Evolutionary conservation across 2,113 vertebrate genomes (phyloP).

Genomic region (Rutilus rutilus): DNA sequence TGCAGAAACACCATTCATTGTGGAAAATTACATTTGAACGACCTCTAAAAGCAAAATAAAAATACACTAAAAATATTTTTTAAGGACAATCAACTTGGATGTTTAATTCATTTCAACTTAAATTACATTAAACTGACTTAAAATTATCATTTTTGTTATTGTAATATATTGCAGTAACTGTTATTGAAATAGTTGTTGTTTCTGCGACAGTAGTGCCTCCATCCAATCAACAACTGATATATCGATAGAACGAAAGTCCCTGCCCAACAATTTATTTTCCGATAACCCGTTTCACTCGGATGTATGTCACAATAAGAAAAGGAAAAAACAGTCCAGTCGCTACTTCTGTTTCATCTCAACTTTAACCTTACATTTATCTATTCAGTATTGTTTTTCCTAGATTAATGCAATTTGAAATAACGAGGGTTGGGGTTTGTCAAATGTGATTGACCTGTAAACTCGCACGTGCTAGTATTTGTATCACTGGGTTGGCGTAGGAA

Average conservation of each 20-base stretch:
- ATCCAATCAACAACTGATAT: neutral
- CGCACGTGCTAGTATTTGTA: neutral
- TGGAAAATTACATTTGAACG: neutral
- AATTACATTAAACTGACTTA: no score
- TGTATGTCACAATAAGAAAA: neutral
- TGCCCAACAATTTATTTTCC: neutral
- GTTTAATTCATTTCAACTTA: no score
- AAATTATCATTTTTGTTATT: no score
- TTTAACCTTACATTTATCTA: neutral
- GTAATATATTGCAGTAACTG: neutral
- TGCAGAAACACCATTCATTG: neutral
- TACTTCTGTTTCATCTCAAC: neutral
- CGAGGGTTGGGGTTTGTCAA: neutral
- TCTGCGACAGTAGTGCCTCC: neutral
- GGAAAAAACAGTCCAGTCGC: neutral
- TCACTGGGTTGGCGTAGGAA: neutral
- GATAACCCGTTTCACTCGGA: neutral
- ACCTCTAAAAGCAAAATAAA: neutral
- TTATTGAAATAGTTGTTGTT: neutral
- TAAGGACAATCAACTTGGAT: no score
- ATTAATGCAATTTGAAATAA: neutral
- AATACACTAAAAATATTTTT: no score
- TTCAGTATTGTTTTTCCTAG: neutral
- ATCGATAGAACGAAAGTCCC: neutral
- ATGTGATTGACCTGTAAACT: neutral